Evolutionary conservation across 53 echinoderm and acorn worm species (phyloP), one percentile per base, ranked within the genome.

Genomic region (Hippasteria phrygiana): DNA sequence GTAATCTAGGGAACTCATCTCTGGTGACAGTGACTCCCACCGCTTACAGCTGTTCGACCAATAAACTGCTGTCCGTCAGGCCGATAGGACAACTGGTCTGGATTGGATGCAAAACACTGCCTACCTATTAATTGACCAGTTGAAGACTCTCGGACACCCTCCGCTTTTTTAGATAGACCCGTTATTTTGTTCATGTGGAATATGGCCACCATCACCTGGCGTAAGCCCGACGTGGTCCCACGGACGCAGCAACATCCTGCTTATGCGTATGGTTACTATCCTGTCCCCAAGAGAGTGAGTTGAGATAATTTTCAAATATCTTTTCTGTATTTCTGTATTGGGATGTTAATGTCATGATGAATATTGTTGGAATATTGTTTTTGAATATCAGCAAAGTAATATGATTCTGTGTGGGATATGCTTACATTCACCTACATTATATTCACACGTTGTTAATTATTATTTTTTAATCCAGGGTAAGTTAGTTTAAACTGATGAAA

Each of bases 161-260:
- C 32, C 12, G 2, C 64, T 28, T 28, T 27, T 11, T 0, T n/a
- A n/a, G n/a, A n/a, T n/a, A n/a, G n/a, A n/a, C n/a, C n/a, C n/a
- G n/a, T n/a, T n/a, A n/a, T n/a, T n/a, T n/a, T n/a, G n/a, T n/a
- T 64, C 75, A 88, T 71, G 89, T 80, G 89, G 89, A 89, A 89
- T 89, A 89, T 89, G 89, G 89, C 89, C 6, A 89, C 89, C 28
- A 80, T 89, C 29, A 80, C 79, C 10, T 89, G 89, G 89, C 79
- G 89, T 28, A 89, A 89, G 42, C 89, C 89, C 29, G 89, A 89
- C 45, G 89, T 89, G 24, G 80, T 89, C 5, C 89, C 89, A 0
- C 65, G 63, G 32, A 79, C 89, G 9, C 79, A 79, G 40, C 85
- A 85, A 47, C 85, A 85, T 70, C 85, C 85, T 0, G 85, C 85